These are phyloP conservation scores for Chaenodraco wilsoni DNA, from an alignment of 2,797 vertebrate species.

Conservation along the genomic window DNA sequence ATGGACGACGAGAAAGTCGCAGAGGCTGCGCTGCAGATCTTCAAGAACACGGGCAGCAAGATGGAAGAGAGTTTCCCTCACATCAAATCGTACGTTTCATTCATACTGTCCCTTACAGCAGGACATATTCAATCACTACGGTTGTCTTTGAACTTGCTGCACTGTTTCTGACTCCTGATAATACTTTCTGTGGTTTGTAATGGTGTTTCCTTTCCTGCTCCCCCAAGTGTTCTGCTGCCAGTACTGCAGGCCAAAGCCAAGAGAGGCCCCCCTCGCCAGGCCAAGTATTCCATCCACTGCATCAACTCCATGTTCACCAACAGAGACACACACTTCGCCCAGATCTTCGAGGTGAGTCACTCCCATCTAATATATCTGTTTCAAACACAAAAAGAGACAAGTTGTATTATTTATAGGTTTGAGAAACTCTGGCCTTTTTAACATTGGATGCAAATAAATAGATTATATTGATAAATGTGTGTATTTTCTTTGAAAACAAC, in stretches of 20 bases:
- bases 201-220: slow-evolving; percentile 40
- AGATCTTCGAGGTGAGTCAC: slow-evolving; percentile 95
- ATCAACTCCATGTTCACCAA: slow-evolving; percentile 98
- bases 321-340: slow-evolving; percentile 98
- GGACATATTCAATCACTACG: neutral
- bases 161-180: neutral
- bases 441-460: neutral
- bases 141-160: neutral
- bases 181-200: slow-evolving; percentile 8
- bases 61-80: slow-evolving; percentile 98
- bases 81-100: slow-evolving; percentile 92
- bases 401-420: neutral
- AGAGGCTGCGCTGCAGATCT: slow-evolving; percentile 97
- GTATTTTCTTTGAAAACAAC: neutral
- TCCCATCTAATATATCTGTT: neutral
- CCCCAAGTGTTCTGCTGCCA: slow-evolving; percentile 91
- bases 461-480: neutral
- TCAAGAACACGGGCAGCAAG: slow-evolving; percentile 96
- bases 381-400: neutral
- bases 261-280: slow-evolving; percentile 94
- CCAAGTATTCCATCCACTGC: slow-evolving; percentile 98
- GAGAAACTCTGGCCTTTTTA: neutral
- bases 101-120: neutral
- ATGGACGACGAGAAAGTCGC: slow-evolving; percentile 99
- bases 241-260: slow-evolving; percentile 98